phyloP scores from a whole-genome alignment of 2,888 invertebrate species.

The Drosophila macrospina region DNA sequence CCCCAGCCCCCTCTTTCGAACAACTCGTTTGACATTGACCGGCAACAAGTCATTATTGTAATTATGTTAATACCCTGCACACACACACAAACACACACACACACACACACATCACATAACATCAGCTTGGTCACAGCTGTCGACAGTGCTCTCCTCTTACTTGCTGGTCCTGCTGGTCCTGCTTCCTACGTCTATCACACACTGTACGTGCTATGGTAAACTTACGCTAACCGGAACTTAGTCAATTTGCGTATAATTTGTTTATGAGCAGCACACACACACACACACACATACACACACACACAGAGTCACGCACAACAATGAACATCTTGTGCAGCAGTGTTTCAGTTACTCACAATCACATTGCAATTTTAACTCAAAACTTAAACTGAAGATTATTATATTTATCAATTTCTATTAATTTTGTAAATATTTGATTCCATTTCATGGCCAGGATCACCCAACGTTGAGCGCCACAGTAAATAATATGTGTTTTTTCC shows the following conservation, averaged over 20 bases:
- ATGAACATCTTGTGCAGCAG: neutral
- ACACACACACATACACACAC: slow-evolving; percentile 34
- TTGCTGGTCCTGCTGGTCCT: neutral
- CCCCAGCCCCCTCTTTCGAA: no score
- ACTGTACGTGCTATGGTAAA: slow-evolving; percentile 33
- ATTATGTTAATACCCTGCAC: slow-evolving; percentile 69
- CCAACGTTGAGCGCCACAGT: neutral
- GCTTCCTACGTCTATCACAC: neutral
- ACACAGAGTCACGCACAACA: slow-evolving; percentile 27
- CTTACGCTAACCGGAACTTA: slow-evolving; percentile 52
- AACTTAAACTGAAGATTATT: neutral
- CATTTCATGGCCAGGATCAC: neutral
- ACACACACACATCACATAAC: slow-evolving; percentile 12
- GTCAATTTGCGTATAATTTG: slow-evolving; percentile 74
- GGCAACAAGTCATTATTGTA: slow-evolving; percentile 77
- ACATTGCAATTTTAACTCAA: neutral
- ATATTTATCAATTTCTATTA: neutral
- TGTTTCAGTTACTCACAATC: neutral
- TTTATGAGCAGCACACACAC: slow-evolving; percentile 51
- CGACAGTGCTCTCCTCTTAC: neutral
- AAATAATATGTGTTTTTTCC: neutral
- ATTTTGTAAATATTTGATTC: neutral
- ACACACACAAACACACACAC: neutral
- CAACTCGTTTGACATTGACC: slow-evolving; percentile 33
- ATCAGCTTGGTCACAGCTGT: neutral